A percentile compares a stretch with the other conserved stretches of the same genome.
Evolutionary conservation across 2,113 vertebrate species (phyloP).

Genomic region (Hucho hucho): DNA sequence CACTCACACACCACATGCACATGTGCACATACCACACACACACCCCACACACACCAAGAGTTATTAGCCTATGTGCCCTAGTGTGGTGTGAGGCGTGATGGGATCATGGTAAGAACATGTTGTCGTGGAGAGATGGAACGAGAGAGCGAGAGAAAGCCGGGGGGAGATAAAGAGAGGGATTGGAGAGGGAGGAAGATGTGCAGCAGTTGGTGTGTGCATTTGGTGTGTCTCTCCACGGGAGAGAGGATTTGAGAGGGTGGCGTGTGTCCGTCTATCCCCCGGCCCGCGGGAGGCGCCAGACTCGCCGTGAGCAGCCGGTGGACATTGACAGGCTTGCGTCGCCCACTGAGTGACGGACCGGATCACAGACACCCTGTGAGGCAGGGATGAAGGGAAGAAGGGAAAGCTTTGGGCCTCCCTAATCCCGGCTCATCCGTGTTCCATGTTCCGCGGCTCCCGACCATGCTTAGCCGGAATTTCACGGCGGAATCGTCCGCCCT

Average conservation of each 20-base stretch:
- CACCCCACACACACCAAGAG: conserved; percentile 19
- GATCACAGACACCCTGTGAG: conserved; percentile 70
- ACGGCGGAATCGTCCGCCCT: conserved; percentile 61
- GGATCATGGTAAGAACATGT: conserved; percentile 48
- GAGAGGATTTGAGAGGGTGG: conserved; percentile 57
- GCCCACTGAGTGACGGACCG: conserved; percentile 63
- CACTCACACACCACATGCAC: no score
- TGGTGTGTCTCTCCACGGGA: conserved; percentile 52
- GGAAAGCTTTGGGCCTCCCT: conserved; percentile 62
- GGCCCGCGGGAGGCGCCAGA: no score
- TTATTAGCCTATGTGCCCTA: conserved; percentile 35
- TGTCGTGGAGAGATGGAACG: conserved; percentile 44
- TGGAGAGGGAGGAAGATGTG: no score
- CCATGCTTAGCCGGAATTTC: conserved; percentile 74
- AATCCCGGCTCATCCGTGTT: conserved; percentile 73
- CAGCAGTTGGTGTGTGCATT: conserved; percentile 11
- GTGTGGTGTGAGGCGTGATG: conserved; percentile 32
- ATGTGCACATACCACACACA: no score
- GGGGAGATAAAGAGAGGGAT: conserved; percentile 23
- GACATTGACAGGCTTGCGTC: conserved; percentile 65
- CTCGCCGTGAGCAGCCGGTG: conserved; percentile 13
- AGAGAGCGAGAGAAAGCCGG: not conserved
- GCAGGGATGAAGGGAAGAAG: conserved; percentile 46
- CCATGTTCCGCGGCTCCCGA: conserved; percentile 63
- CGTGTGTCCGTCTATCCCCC: conserved; percentile 34